Evolutionary conservation across 2,888 invertebrate species (phyloP).

Genomic region (Drosophila colorata): DNA sequence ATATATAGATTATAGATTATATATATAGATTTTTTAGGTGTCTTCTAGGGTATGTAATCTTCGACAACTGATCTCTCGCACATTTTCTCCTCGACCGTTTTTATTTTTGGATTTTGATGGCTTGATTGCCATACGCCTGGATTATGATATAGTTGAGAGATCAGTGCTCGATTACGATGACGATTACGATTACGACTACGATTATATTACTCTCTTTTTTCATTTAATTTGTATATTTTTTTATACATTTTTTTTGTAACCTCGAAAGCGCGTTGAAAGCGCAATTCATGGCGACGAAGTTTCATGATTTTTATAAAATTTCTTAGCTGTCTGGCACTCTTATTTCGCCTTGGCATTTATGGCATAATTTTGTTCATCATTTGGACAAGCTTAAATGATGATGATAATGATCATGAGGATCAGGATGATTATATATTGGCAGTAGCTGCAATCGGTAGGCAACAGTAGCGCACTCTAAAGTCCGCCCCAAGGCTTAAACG

Average conservation of each 20-base stretch:
- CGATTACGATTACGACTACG: constrained; percentile 43
- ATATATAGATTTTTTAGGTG: too few relatives aligned
- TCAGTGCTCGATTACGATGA: constrained; percentile 40
- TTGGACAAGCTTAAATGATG: constrained; percentile 22
- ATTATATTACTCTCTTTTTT: constrained; percentile 27
- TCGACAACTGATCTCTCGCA: not conserved
- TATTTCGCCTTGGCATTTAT: constrained; percentile 76
- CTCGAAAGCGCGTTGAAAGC: constrained; percentile 61
- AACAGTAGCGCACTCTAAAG: constrained; percentile 36
- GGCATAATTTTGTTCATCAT: constrained; percentile 68
- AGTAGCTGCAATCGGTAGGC: constrained; percentile 14
- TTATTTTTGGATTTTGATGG: constrained; percentile 57
- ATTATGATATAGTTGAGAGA: constrained; percentile 68
- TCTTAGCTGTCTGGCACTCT: constrained; percentile 35
- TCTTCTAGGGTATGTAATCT: not conserved
- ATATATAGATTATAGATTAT: too few relatives aligned
- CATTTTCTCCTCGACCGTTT: not conserved
- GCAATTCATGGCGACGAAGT: constrained; percentile 14
- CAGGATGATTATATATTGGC: constrained; percentile 21
- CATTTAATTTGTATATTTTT: not conserved
- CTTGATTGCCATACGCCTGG: constrained; percentile 68
- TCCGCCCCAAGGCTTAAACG: constrained; percentile 14
- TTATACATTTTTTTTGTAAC: constrained; percentile 14
- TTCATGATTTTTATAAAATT: constrained; percentile 16
- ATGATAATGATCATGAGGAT: constrained; percentile 34